A percentile compares a stretch with the other conserved stretches of the same genome.
Conservation (phyloP, 1,140 invertebrate genomes). For the Cyrtorhinus lividipennis region DNA sequence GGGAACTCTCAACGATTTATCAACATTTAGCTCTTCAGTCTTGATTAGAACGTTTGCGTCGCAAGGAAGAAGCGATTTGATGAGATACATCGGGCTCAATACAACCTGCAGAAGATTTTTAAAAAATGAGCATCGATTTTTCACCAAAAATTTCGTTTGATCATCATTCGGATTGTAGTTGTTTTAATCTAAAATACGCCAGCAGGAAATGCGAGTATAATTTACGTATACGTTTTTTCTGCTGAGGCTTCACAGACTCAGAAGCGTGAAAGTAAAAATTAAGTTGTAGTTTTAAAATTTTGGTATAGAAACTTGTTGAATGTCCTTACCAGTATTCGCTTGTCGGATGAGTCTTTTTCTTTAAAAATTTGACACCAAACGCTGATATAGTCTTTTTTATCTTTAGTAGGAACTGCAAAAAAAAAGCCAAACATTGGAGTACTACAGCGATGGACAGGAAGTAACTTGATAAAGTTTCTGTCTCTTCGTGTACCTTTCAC, state of each 20-base stretch:
- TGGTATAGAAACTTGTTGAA: constrained; percentile 14
- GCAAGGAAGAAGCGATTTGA: constrained; percentile 53
- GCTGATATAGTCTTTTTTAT: constrained; percentile 46
- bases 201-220: too few relatives aligned
- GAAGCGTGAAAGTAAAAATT: background rate
- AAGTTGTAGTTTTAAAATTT: background rate
- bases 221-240: too few relatives aligned
- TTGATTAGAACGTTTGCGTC: constrained; percentile 37
- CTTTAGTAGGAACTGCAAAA: constrained; percentile 44
- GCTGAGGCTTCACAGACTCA: too few relatives aligned
- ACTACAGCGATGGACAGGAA: too few relatives aligned
- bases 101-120: constrained; percentile 31
- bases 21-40: constrained; percentile 39
- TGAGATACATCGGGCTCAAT: constrained; percentile 57
- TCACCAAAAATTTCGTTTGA: too few relatives aligned
- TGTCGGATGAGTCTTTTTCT: constrained; percentile 33
- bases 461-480: too few relatives aligned
- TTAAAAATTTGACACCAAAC: constrained; percentile 55
- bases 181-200: too few relatives aligned
- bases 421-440: too few relatives aligned
- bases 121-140: background rate
- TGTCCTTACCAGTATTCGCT: constrained; percentile 34
- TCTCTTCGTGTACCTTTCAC: constrained; percentile 55
- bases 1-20: constrained; percentile 33
- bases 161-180: too few relatives aligned